Percentiles rank a stretch among this genome's conserved stretches.
These are phyloP conservation scores for Cynopterus brachyotis DNA, from an alignment of 2,113 vertebrate genomes.

Conservation along the genomic window DNA sequence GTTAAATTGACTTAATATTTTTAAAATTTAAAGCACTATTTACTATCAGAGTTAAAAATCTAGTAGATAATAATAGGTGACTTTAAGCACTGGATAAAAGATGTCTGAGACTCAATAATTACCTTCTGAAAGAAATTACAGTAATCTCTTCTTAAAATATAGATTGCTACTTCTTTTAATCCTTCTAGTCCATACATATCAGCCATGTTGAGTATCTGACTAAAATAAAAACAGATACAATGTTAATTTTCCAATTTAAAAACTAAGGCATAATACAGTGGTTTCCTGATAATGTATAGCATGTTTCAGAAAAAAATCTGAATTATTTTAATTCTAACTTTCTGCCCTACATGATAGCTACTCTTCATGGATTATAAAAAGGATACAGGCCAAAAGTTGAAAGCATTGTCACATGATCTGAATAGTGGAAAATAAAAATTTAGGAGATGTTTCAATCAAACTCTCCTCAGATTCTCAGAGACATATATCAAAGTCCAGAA, in stretches of 20 bases:
- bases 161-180: slow-evolving; percentile 93
- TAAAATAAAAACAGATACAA: slow-evolving; percentile 79
- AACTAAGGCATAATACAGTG: slow-evolving; percentile 41
- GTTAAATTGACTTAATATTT: slow-evolving; percentile 17
- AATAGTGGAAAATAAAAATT: not conserved
- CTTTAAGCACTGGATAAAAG: slow-evolving; percentile 21
- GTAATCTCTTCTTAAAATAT: slow-evolving; percentile 94
- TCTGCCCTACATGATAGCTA: not conserved
- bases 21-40: slow-evolving; percentile 26
- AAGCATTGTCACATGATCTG: not conserved
- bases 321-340: slow-evolving; percentile 35
- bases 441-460: not conserved
- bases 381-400: not conserved
- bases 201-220: slow-evolving; percentile 90
- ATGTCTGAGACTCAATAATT: slow-evolving; percentile 56
- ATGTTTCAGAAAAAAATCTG: slow-evolving; percentile 45
- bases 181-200: slow-evolving; percentile 96
- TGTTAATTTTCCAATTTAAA: slow-evolving; percentile 49
- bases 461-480: not conserved
- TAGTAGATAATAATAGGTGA: not conserved
- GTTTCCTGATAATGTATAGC: slow-evolving; percentile 23
- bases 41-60: not conserved
- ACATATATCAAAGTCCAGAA: not conserved
- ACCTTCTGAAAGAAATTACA: slow-evolving; percentile 98
- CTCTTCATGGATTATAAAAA: not conserved